Evolutionary conservation across 2,888 invertebrate species (phyloP).

Genomic region (Drosophila siamana): DNA sequence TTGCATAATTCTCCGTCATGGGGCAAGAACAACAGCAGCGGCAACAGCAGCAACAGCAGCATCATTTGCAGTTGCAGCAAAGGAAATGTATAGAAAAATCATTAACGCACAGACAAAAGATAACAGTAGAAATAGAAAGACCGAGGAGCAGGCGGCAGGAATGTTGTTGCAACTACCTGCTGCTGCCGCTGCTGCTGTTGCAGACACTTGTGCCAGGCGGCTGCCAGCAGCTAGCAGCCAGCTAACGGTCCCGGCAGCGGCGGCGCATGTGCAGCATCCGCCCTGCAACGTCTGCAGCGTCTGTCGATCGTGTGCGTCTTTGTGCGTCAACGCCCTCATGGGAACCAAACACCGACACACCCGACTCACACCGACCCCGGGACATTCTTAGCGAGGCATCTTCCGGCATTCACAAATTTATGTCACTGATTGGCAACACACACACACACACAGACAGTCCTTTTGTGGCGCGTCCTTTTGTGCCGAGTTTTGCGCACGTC

Average conservation of each 20-base stretch:
- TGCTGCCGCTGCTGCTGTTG: slow-evolving; percentile 4
- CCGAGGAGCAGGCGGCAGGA: slow-evolving; percentile 2
- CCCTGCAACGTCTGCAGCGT: slow-evolving; percentile 25
- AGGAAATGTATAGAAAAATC: slow-evolving; percentile 80
- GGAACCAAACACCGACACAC: slow-evolving; percentile 52
- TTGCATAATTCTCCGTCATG: slow-evolving; percentile 68
- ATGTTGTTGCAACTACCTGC: slow-evolving; percentile 45
- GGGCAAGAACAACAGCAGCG: slow-evolving; percentile 16
- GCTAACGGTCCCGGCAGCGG: slow-evolving; percentile 41
- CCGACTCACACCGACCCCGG: neutral
- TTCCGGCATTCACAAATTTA: slow-evolving; percentile 70
- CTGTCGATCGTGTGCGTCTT: slow-evolving; percentile 57
- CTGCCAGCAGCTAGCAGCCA: slow-evolving; percentile 46
- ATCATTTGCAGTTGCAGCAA: slow-evolving; percentile 30
- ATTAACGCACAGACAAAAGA: slow-evolving; percentile 75
- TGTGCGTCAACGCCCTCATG: slow-evolving; percentile 81
- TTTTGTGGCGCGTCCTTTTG: slow-evolving; percentile 61
- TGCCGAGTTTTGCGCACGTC: slow-evolving; percentile 50
- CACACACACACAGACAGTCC: slow-evolving; percentile 23
- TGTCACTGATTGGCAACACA: slow-evolving; percentile 75
- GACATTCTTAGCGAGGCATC: slow-evolving; percentile 49
- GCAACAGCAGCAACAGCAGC: slow-evolving; percentile 8
- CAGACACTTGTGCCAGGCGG: slow-evolving; percentile 74
- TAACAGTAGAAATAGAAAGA: slow-evolving; percentile 52
- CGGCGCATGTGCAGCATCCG: slow-evolving; percentile 64